Base-by-base conservation (phyloP, 2,113 vertebrate genomes). In the Todiramphus chloris region DNA sequence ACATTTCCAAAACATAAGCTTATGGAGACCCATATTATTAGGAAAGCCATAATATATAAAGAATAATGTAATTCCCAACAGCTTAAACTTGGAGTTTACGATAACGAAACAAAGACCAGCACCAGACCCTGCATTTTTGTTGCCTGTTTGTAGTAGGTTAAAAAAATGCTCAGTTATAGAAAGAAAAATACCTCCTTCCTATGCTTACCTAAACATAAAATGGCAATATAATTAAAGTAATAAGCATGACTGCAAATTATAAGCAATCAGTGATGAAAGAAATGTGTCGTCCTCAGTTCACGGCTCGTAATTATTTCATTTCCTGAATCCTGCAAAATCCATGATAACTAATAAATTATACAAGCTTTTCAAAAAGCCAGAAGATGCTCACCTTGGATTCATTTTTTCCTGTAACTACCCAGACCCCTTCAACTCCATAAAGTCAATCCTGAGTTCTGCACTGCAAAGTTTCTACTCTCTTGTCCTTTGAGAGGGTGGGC, bases 291-390 rank as follows among this genome's bases (percentile, higher is more conserved):
- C 60, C 63, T 93, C 68, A 17, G 44, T 69, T 94, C 90, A 90
- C 6, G 24, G 44, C 25, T 95, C 44, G 51, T 80, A 73, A 90
- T 92, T 81, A 93, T 92, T 96, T 96, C 37, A 84, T 70, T 94
- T 93, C 83, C 64, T 70, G 25, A 86, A 76, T 39, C 74, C 43
- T 59, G 56, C 66, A 89, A 82, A 90, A 93, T 30, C 48, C 55
- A 51, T 55, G 21, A 41, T 51, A 96, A 72, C 35, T 90, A 77
- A 63, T 77, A 85, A 93, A 82, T 70, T 85, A 82, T 64, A 56
- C 51, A 83, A 58, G 59, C 56, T 67, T 80, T 84, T n/a, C 2
- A 4, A 86, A 80, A 63, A 83, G 66, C 39, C 74, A 62, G 24
- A 43, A 77, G 37, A n/a, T 35, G 25, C 30, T 89, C 51, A 55